Evolutionary conservation across 2,113 vertebrate genomes (phyloP).

Genomic region (Eupsittula cactorum): DNA sequence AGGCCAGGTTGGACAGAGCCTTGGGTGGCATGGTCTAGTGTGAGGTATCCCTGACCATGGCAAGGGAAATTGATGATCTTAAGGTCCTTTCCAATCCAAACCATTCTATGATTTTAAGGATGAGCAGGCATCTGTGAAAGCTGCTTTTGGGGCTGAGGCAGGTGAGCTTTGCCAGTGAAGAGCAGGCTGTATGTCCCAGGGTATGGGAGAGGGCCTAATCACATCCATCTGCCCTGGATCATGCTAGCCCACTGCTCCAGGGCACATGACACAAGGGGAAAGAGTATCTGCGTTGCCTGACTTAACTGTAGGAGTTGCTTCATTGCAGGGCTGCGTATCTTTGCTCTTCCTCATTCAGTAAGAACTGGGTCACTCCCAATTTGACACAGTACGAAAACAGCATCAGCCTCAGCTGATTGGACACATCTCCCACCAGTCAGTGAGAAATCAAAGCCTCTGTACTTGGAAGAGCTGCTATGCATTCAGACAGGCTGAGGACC

Average conservation of each 20-base stretch:
- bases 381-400: not conserved
- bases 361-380: conserved; percentile 10
- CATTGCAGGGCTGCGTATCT: not conserved
- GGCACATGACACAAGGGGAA: not conserved
- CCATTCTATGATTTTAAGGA: not conserved
- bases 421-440: not conserved
- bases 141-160: not conserved
- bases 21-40: not conserved
- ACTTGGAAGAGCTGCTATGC: not conserved
- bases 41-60: not conserved
- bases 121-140: not conserved
- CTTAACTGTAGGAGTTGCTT: not conserved
- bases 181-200: not conserved
- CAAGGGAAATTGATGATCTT: not conserved
- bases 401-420: conserved; percentile 10
- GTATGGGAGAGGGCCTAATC: not conserved
- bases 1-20: no score
- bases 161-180: not conserved
- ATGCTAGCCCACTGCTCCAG: not conserved
- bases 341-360: not conserved
- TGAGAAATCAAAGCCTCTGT: not conserved
- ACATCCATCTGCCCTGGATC: not conserved
- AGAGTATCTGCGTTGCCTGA: not conserved
- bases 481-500: not conserved
- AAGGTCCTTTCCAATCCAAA: not conserved